Conservation (phyloP, 2,113 vertebrate species). For the Deroptyus accipitrinus region DNA sequence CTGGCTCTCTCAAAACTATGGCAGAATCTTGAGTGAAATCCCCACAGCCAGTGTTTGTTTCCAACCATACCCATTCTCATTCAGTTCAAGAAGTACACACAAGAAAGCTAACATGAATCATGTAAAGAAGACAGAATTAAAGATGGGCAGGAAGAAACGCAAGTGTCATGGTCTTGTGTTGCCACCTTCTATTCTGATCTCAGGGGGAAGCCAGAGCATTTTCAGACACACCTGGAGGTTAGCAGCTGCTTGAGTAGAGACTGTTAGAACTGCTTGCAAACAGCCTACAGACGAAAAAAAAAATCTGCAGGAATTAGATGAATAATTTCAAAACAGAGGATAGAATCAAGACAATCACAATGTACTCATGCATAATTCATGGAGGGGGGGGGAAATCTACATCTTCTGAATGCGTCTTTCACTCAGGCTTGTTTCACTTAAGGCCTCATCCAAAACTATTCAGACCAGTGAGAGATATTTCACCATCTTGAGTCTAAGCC, state of each 20-base stretch:
- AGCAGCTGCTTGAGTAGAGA: not conserved
- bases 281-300: not conserved
- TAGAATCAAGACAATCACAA: conserved; percentile 54
- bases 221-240: not conserved
- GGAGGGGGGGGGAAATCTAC: not conserved
- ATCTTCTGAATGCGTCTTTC: conserved; percentile 47
- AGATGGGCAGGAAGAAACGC: not conserved
- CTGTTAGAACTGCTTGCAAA: conserved; percentile 5
- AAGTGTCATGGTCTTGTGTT: not conserved
- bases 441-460: conserved; percentile 11
- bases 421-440: conserved; percentile 13
- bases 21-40: not conserved
- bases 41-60: not conserved
- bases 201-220: not conserved
- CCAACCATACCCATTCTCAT: not conserved
- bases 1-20: not conserved
- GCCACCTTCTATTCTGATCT: not conserved
- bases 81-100: not conserved
- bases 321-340: conserved; percentile 46
- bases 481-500: not conserved
- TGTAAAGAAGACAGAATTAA: not conserved
- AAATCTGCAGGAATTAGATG: conserved; percentile 22
- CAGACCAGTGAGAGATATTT: conserved; percentile 23
- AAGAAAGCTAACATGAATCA: not conserved
- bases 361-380: conserved; percentile 58